Percentiles rank a stretch among this genome's conserved stretches.
Conservation (phyloP, 92 coral and sea anemone species). For the Bergia sp. region DNA sequence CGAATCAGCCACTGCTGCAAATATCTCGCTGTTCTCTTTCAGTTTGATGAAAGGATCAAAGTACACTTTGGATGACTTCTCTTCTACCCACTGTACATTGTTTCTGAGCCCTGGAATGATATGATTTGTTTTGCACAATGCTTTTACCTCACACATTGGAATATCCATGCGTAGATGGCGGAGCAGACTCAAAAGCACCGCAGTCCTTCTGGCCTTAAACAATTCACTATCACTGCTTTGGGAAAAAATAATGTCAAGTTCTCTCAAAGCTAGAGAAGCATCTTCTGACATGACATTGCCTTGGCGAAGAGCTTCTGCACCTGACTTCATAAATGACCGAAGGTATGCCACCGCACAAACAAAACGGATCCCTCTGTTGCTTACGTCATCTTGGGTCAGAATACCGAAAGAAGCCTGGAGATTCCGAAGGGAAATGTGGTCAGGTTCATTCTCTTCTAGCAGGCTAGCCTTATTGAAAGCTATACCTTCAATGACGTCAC, state of each 20-base stretch:
- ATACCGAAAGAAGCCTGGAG: background rate
- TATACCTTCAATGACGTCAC: constrained; percentile 18
- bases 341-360: constrained; percentile 27
- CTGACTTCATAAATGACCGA: constrained; percentile 11
- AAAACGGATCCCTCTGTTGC: constrained; percentile 1
- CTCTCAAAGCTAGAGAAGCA: background rate
- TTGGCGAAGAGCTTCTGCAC: background rate
- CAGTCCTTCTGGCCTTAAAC: background rate
- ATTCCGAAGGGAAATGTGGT: background rate
- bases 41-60: constrained; percentile 10
- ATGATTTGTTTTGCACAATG: background rate
- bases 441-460: background rate
- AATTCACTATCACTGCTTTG: constrained; percentile 19
- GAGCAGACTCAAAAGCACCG: background rate
- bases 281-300: background rate
- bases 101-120: background rate
- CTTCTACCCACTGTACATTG: background rate
- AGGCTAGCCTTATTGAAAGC: background rate
- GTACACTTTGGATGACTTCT: constrained; percentile 7
- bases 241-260: background rate
- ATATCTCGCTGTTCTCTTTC: constrained; percentile 5
- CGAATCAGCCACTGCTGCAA: background rate
- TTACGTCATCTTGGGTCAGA: constrained; percentile 12
- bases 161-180: constrained; percentile 1
- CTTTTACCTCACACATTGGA: background rate